phyloP scores from a whole-genome alignment of 2,888 invertebrate species.

The Sinhomidia bicolor region DNA sequence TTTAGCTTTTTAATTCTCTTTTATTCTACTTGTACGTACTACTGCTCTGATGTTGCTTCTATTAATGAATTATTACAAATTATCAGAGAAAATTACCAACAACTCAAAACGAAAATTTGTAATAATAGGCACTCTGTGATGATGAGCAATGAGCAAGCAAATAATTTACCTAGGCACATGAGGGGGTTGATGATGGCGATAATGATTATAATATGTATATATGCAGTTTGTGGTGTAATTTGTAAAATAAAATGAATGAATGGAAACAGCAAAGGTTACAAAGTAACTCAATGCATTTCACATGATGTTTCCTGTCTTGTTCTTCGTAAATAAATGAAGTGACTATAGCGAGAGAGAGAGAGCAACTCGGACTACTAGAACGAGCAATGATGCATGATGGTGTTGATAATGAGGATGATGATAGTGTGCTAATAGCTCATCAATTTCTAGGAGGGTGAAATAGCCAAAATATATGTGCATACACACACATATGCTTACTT shows the following conservation, averaged over 20 bases:
- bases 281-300: constrained; percentile 16
- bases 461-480: neutral
- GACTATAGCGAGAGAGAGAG: no score
- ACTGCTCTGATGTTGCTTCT: neutral
- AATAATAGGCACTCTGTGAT: neutral
- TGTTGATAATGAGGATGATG: neutral
- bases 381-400: constrained; percentile 2
- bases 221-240: neutral
- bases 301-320: neutral
- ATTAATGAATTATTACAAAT: constrained; percentile 22
- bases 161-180: neutral
- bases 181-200: constrained; percentile 9
- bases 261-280: constrained; percentile 28
- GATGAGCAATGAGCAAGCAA: neutral
- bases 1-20: neutral
- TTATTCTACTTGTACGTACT: neutral
- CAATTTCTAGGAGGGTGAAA: constrained; percentile 16
- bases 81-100: constrained; percentile 19
- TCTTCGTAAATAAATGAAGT: neutral
- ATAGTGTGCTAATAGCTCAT: constrained; percentile 30
- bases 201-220: no score
- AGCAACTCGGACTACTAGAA: no score
- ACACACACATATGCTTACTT: neutral
- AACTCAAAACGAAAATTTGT: neutral
- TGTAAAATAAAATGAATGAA: neutral